Evolutionary conservation across 2,888 invertebrate species (phyloP), one percentile per base, ranked within the genome.

Genomic region (Maniola hyperantus): DNA sequence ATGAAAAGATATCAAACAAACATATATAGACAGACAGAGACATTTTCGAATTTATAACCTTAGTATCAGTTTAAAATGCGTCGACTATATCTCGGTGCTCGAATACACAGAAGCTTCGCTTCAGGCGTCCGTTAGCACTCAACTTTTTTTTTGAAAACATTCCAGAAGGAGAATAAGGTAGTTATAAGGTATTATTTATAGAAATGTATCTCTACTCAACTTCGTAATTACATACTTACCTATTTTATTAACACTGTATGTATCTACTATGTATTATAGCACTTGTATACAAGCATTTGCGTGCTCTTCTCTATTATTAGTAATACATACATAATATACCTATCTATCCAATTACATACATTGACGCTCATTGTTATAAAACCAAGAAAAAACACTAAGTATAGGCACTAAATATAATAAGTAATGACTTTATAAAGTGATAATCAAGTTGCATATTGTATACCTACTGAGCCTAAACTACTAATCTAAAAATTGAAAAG

Each of bases 301-400:
- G 53, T 53, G 53, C n/a, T 34, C n/a, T n/a, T 34, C n/a, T n/a
- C 7, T 53, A 33, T 33, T 13, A 53, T 53, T 53, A 53, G 53
- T 53, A 33, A 53, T 50, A 33, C 33, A 26, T 26, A 26, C 26
- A 4, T 26, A 26, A 4, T 26, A 13, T 33, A 33, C n/a, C n/a
- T n/a, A 33, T 20, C 8, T 8, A 10, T 50, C 10, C 50, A 50
- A 20, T 50, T 50, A 50, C 20, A 50, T 20, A 50, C 18, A 18
- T 8, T 42, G 42, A 11, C 42, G 10, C 20, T 50, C 50, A 50
- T 18, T 18, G 50, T 50, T 50, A 20, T 18, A 50, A 50, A 50
- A 50, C 10, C 10, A 18, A 50, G 20, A 20, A 13, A 11, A 42
- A 42, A 42, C 5, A 13, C 13, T n/a, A n/a, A n/a, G n/a, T n/a